A percentile compares a stretch with the other conserved stretches of the same genome.
These are phyloP conservation scores for Reticulitermes speratus DNA, from an alignment of 1,140 invertebrate genomes.

Conservation along the genomic window DNA sequence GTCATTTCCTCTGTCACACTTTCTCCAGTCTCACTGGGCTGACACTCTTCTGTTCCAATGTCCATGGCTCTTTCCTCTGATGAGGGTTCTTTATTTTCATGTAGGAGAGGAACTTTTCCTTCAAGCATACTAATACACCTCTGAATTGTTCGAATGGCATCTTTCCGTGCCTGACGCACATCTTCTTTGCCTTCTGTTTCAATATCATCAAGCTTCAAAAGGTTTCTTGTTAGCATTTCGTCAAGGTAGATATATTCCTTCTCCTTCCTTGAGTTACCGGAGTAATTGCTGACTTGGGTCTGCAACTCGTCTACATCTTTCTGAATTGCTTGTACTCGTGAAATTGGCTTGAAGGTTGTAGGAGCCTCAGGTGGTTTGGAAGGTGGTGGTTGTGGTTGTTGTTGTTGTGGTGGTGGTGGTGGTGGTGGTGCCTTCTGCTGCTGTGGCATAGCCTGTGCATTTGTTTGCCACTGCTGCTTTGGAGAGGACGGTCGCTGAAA, in stretches of 20 bases:
- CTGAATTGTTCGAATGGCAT: slow-evolving; percentile 86
- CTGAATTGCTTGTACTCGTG: slow-evolving; percentile 76
- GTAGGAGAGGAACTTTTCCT: slow-evolving; percentile 51
- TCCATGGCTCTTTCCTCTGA: not conserved
- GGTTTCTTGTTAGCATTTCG: slow-evolving; percentile 90
- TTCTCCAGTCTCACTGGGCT: not conserved
- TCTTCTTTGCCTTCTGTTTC: slow-evolving; percentile 89
- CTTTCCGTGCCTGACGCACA: slow-evolving; percentile 79
- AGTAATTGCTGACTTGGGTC: slow-evolving; percentile 74
- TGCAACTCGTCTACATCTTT: slow-evolving; percentile 77
- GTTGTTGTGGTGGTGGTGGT: slow-evolving; percentile 40
- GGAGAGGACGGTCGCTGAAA: not conserved
- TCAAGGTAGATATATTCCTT: slow-evolving; percentile 88
- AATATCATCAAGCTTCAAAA: slow-evolving; percentile 88
- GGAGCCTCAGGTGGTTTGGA: slow-evolving; percentile 45
- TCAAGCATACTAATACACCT: slow-evolving; percentile 81
- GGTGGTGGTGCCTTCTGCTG: slow-evolving; percentile 36
- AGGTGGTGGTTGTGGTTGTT: slow-evolving; percentile 39
- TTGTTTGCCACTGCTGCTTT: not conserved
- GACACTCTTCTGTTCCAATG: not conserved
- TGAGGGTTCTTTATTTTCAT: slow-evolving; percentile 31
- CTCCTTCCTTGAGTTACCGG: slow-evolving; percentile 68
- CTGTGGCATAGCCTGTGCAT: slow-evolving; percentile 25
- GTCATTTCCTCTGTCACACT: not conserved
- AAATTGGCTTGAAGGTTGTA: slow-evolving; percentile 65